phyloP scores from a whole-genome alignment of 2,797 vertebrate genomes.

The Macroramphosus scolopax region DNA sequence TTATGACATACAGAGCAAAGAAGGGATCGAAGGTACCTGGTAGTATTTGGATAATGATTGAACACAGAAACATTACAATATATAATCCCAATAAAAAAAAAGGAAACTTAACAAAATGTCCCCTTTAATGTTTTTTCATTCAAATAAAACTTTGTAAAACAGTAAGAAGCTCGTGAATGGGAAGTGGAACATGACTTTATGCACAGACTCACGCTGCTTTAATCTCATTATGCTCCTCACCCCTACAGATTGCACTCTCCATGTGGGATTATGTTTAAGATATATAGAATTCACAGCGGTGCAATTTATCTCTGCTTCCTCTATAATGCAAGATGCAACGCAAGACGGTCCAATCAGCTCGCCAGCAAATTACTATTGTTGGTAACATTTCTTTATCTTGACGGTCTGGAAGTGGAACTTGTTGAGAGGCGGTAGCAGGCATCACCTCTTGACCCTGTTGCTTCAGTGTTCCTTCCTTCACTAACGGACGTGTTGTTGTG shows the following conservation, averaged over 20 bases:
- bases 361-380: too few species aligned
- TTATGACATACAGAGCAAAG: too few species aligned
- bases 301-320: constrained; percentile 22
- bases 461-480: too few species aligned
- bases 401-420: neutral
- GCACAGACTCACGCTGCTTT: constrained; percentile 30
- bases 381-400: constrained; percentile 14
- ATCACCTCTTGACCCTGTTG: constrained; percentile 33
- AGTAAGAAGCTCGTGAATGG: constrained; percentile 13
- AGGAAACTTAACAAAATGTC: too few species aligned
- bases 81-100: too few species aligned
- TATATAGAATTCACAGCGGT: constrained; percentile 30
- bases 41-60: too few species aligned
- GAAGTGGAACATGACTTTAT: constrained; percentile 26
- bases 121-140: too few species aligned
- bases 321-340: constrained; percentile 13
- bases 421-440: constrained; percentile 3
- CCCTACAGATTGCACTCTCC: constrained; percentile 28
- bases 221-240: constrained; percentile 51
- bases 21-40: too few species aligned
- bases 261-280: constrained; percentile 46
- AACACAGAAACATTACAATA: too few species aligned
- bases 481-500: constrained; percentile 16
- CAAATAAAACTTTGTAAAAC: too few species aligned
- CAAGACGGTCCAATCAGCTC: constrained; percentile 16